Evolutionary conservation across 1,140 invertebrate genomes (phyloP), one percentile per base, ranked within the genome.

Genomic region (Zaprionus davidi): DNA sequence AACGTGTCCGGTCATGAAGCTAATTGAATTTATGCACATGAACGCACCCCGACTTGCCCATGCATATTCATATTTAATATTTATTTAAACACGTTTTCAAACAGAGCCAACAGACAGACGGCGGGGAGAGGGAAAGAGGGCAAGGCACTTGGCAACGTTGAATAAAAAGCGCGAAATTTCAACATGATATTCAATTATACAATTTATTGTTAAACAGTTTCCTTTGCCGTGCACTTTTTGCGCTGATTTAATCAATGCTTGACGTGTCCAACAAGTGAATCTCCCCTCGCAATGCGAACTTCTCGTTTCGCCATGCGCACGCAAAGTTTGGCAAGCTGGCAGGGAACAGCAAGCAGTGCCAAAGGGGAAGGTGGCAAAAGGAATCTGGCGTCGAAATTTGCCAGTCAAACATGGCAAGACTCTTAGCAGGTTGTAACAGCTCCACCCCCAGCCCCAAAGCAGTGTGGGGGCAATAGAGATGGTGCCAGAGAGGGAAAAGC

Each of bases 21-120:
- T 85, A 86, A 85, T 86, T 85, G 82, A 86, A 85, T 86, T 67
- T 67, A 51, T 68, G 53, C 82, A 78, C 82, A 79, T 82, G 79
- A 82, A 38, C 77, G 82, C 63, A 63, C 34, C n/a, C 41, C 1
- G 22, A 66, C 57, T 56, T 59, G 58, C 59, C 55, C 68, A 66
- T 71, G 66, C 55, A 75, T 64, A 75, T 75, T 64, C 49, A 53
- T 41, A 64, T 64, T 53, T 58, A 58, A 58, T 49, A 64, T 64
- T 53, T 58, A 58, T 55, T 60, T 36, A 24, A 51, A 71, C 53
- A 71, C 41, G 38, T 71, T 31, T 46, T 34, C 51, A 71, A 46
- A 9, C 31, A n/a, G 6, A n/a, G 41, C 41, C 41, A 44, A n/a
- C 41, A 44, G 41, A 44, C 41, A 44, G 41, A 9, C 41, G 41